phyloP scores from a whole-genome alignment of 2,888 invertebrate species.

The Phlogophora meticulosa region DNA sequence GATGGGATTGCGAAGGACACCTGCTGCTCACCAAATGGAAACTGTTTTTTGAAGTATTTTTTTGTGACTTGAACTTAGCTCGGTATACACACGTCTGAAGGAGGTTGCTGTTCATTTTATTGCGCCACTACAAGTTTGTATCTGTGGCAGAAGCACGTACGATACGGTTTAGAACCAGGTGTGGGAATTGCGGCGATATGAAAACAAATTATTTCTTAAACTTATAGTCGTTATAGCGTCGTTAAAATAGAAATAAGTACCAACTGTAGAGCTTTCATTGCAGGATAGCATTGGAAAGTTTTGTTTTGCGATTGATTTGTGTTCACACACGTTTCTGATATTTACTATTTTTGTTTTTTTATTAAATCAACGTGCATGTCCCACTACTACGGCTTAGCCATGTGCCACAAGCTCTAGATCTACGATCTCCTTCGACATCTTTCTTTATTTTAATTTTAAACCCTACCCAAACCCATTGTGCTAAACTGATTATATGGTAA shows the following conservation, averaged over 20 bases:
- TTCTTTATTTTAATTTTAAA: background rate
- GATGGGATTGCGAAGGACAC: conserved; percentile 86
- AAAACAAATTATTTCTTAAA: conserved; percentile 48
- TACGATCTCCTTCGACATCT: too few relatives aligned
- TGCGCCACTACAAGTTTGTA: conserved; percentile 49
- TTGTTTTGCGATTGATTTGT: background rate
- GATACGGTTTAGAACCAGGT: conserved; percentile 53
- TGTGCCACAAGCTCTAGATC: background rate
- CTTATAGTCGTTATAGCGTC: conserved; percentile 8
- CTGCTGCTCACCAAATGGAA: conserved; percentile 85
- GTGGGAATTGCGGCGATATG: conserved; percentile 41
- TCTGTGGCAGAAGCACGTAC: conserved; percentile 53
- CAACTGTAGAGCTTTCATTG: background rate
- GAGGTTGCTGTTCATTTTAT: conserved; percentile 60
- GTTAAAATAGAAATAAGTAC: conserved; percentile 16
- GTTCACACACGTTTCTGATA: background rate
- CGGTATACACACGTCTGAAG: conserved; percentile 47
- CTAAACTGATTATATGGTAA: background rate
- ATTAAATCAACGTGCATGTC: too few relatives aligned
- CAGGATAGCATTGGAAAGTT: background rate
- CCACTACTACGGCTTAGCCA: background rate
- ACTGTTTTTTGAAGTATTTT: conserved; percentile 74
- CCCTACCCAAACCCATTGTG: too few relatives aligned
- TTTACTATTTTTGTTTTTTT: background rate
- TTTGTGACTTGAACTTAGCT: conserved; percentile 66